Conservation (phyloP, 2,113 vertebrate genomes). For the Ciconia maguari region DNA sequence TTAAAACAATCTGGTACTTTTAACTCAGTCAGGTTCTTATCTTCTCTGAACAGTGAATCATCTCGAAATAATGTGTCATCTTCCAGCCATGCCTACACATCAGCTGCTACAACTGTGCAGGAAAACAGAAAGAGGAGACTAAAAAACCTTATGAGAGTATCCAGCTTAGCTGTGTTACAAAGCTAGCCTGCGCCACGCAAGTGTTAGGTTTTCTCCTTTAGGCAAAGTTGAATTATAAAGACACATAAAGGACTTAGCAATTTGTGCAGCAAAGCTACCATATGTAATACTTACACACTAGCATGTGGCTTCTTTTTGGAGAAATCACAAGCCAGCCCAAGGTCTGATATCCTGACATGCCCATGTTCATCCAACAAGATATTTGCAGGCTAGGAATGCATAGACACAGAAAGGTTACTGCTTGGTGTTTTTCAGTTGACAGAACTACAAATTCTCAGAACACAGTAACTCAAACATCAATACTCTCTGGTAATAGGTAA, state of each 20-base stretch:
- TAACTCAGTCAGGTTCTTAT: slow-evolving; percentile 12
- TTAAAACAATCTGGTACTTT: slow-evolving; percentile 50
- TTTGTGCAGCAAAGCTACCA: not conserved
- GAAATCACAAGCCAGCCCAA: slow-evolving; percentile 96
- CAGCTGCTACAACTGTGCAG: slow-evolving; percentile 46
- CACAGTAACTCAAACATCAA: not conserved
- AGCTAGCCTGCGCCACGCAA: not conserved
- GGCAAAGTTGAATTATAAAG: not conserved
- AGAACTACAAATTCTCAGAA: not conserved
- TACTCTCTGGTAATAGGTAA: not conserved
- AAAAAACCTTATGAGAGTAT: not conserved
- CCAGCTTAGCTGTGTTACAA: not conserved
- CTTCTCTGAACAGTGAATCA: slow-evolving; percentile 55
- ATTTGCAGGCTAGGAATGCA: slow-evolving; percentile 86
- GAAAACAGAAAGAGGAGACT: slow-evolving; percentile 33
- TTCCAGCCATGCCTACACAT: slow-evolving; percentile 64
- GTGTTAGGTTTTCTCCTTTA: not conserved
- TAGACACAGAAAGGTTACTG: not conserved
- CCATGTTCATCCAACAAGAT: slow-evolving; percentile 95
- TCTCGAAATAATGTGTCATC: slow-evolving; percentile 36
- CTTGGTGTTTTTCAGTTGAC: not conserved
- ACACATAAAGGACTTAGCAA: not conserved
- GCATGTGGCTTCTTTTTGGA: slow-evolving; percentile 99
- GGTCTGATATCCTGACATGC: slow-evolving; percentile 94
- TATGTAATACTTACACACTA: slow-evolving; percentile 85